A percentile compares a stretch with the other conserved stretches of the same genome.
phyloP scores from a whole-genome alignment of 2,113 vertebrate species.

The Setophaga kirtlandii region DNA sequence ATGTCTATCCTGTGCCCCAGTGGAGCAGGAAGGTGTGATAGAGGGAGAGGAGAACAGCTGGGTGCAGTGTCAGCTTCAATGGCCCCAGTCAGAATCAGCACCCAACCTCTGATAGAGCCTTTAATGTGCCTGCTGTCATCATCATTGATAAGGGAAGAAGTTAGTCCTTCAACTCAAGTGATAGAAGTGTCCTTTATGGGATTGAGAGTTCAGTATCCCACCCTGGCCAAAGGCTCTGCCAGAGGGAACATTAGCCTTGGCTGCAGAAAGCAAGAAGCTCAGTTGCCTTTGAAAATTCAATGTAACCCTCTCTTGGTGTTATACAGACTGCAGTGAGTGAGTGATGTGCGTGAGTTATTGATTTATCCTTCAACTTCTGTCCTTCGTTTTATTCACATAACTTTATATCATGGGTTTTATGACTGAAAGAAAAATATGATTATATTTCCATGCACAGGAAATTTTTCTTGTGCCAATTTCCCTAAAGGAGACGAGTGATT shows the following conservation, averaged over 20 bases:
- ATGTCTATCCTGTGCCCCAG: neutral
- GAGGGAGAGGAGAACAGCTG: neutral
- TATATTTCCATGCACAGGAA: neutral
- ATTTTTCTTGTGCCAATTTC: neutral
- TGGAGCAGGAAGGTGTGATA: neutral
- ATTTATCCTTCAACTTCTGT: conserved; percentile 45
- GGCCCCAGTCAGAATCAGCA: neutral
- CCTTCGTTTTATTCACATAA: conserved; percentile 44
- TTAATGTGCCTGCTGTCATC: neutral
- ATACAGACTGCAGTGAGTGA: neutral
- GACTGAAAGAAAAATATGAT: conserved; percentile 23
- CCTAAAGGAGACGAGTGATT: neutral
- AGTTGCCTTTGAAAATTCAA: neutral
- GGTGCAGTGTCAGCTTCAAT: neutral
- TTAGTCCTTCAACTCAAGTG: neutral
- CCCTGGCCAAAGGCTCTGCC: neutral
- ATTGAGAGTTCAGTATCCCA: neutral
- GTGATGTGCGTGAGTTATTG: neutral
- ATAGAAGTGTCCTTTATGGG: neutral
- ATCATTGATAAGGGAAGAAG: neutral
- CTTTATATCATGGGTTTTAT: conserved; percentile 10
- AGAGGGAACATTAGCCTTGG: neutral
- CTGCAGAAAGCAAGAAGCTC: neutral
- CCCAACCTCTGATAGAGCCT: neutral
- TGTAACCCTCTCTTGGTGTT: neutral